A percentile compares a stretch with the other conserved stretches of the same genome.
These are phyloP conservation scores for Lithophane leautieri DNA, from an alignment of 2,888 invertebrate species.

Conservation along the genomic window DNA sequence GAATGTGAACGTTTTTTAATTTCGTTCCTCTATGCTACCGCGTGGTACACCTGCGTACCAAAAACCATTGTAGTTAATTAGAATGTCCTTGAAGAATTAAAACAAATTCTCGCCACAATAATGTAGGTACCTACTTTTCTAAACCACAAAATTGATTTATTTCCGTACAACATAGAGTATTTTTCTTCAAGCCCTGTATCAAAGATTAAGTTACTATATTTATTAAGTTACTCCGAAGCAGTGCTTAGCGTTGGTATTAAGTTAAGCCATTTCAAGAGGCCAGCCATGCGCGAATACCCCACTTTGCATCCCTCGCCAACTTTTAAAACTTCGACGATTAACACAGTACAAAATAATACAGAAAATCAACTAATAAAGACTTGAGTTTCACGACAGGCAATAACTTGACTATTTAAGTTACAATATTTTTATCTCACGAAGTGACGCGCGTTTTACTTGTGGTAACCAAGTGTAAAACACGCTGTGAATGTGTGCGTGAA, in stretches of 20 bases:
- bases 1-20: too few species aligned
- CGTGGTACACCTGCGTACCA: too few species aligned
- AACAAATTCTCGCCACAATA: background rate
- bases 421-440: too few species aligned
- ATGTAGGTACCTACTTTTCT: too few species aligned
- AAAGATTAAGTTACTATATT: slow-evolving; percentile 31
- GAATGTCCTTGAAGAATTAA: too few species aligned
- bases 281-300: slow-evolving; percentile 55
- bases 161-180: background rate
- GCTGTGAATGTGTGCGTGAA: too few species aligned
- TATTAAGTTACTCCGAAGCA: slow-evolving; percentile 41
- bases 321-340: slow-evolving; percentile 44
- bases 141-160: background rate
- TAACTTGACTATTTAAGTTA: background rate
- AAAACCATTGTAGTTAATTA: too few species aligned
- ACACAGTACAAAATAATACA: slow-evolving; percentile 35
- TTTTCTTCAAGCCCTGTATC: slow-evolving; percentile 25
- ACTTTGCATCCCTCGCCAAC: slow-evolving; percentile 46
- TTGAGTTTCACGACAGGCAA: background rate
- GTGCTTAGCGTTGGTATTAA: slow-evolving; percentile 34
- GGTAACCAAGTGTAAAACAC: too few species aligned
- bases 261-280: slow-evolving; percentile 50
- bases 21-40: too few species aligned
- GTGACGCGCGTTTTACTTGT: too few species aligned
- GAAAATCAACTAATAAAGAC: background rate